Evolutionary conservation across 2,113 vertebrate genomes (phyloP), one percentile per base, ranked within the genome.

Genomic region (Agelaius tricolor): DNA sequence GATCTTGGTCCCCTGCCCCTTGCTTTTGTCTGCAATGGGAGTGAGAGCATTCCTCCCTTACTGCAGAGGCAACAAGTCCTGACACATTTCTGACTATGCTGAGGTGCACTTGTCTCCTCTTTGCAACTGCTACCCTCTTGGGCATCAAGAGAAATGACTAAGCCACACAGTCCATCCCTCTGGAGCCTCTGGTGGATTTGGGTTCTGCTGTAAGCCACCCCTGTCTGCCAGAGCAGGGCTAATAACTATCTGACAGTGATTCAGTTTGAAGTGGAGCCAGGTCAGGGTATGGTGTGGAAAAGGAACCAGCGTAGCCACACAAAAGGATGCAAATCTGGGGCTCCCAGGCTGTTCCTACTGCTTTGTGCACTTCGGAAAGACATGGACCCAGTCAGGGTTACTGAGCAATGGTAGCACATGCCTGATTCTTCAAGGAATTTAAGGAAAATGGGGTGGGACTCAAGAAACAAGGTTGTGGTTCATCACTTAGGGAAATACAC

Each of bases 291-390:
- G 46, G 21, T 35, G 15, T 66, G 49, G 51, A 73, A 94, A 87
- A 90, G 4, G 18, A 86, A 62, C 23, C 5, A 23, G 19, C 0
- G 0, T 6, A 91, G 28, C 58, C 79, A 37, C 52, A 49, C 8
- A 20, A 9, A 79, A 61, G 8, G 22, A 24, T 44, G 26, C 28
- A 67, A 33, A 63, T 59, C 11, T 65, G 39, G 21, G 30, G 33
- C 24, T 59, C 35, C 39, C 5, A 4, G 54, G 51, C 39, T 54
- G 46, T 30, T 74, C 5, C 58, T 62, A 8, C 37, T 88, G 62
- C 43, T 92, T 66, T 54, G 26, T 62, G 55, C 26, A 9, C 21
- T 87, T 17, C 7, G 30, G 30, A 46, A 55, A 62, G 13, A 68
- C 3, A 19, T 54, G 31, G 46, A 63, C 31, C 12, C 55, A 41